Evolutionary conservation across 2,113 vertebrate species (phyloP).

Genomic region (Scolopax mira): DNA sequence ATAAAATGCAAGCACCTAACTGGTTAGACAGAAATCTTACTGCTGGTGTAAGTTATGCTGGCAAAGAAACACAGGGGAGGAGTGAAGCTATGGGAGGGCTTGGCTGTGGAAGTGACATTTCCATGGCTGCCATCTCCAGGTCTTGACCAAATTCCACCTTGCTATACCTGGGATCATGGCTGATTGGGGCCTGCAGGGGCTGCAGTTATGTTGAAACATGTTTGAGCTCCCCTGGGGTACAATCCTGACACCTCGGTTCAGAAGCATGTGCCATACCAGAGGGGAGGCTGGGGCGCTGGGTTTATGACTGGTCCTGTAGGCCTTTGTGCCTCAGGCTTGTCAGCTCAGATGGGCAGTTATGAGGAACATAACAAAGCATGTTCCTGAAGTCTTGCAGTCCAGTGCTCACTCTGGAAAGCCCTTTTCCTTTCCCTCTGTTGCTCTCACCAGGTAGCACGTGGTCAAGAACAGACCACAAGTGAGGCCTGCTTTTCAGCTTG

Average conservation of each 20-base stretch:
- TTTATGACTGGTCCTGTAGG: not conserved
- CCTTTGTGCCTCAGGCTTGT: not conserved
- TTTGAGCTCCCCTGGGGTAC: not conserved
- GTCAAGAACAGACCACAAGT: not conserved
- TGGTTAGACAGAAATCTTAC: not conserved
- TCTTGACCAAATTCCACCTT: not conserved
- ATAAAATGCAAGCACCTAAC: not conserved
- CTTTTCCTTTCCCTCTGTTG: not conserved
- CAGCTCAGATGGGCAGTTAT: accelerated
- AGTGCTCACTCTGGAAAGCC: not conserved
- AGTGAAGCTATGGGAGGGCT: not conserved
- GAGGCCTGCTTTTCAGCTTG: not conserved
- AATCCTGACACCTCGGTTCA: accelerated
- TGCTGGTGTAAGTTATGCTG: not conserved
- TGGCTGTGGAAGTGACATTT: not conserved
- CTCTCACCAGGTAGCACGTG: not conserved
- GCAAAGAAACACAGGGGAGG: not conserved
- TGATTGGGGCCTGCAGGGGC: not conserved
- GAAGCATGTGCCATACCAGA: not conserved
- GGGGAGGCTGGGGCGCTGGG: not conserved
- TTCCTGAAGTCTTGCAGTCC: not conserved
- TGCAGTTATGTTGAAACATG: accelerated
- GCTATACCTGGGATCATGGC: accelerated
- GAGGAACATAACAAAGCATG: not conserved
- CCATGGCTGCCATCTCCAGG: not conserved